These are phyloP conservation scores for Borostomias antarcticus DNA, from an alignment of 2,797 vertebrate genomes.

Conservation along the genomic window DNA sequence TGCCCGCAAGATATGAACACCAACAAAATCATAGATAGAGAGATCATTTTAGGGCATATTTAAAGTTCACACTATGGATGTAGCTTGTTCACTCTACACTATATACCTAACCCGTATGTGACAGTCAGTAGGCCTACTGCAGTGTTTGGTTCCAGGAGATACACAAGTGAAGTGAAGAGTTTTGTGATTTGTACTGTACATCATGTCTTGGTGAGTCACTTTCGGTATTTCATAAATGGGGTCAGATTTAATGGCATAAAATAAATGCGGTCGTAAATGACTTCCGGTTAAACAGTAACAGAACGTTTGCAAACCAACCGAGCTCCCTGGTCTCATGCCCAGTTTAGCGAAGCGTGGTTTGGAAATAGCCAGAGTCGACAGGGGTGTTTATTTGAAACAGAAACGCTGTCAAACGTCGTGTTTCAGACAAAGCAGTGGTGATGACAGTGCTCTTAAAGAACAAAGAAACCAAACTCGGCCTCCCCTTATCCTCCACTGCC, in stretches of 20 bases:
- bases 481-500: constrained; percentile 51
- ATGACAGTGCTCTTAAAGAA: constrained; percentile 63
- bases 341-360: constrained; percentile 59
- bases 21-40: too few relatives aligned
- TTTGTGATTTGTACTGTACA: too few relatives aligned
- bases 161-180: constrained; percentile 11
- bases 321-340: constrained; percentile 51
- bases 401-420: constrained; percentile 71
- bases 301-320: constrained; percentile 42
- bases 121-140: constrained; percentile 8
- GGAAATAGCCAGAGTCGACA: constrained; percentile 70
- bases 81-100: too few relatives aligned
- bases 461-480: constrained; percentile 52
- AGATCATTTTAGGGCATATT: background rate
- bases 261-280: constrained; percentile 48
- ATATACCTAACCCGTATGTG: too few relatives aligned
- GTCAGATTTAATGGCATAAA: constrained; percentile 48
- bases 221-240: constrained; percentile 54
- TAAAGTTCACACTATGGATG: too few relatives aligned
- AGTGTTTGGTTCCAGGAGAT: constrained; percentile 29
- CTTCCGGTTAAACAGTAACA: constrained; percentile 25
- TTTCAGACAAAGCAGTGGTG: constrained; percentile 63
- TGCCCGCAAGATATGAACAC: too few relatives aligned
- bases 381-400: constrained; percentile 66
- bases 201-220: constrained; percentile 51